Evolutionary conservation across 2,888 invertebrate genomes (phyloP), one percentile per base, ranked within the genome.

Genomic region (Campoletis raptor): DNA sequence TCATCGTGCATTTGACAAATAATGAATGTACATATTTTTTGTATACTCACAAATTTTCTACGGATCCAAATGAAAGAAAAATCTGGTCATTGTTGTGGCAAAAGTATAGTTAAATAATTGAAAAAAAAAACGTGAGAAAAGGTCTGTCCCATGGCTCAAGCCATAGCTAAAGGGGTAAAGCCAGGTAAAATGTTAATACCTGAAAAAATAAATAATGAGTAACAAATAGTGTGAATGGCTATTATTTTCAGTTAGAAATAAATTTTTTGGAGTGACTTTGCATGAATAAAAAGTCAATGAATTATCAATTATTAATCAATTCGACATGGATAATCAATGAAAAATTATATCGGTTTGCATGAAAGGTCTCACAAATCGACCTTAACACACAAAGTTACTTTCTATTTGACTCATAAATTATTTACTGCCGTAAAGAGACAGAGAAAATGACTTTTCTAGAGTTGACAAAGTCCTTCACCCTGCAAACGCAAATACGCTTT

Each of bases 391-490:
- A 30, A 30, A 15, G 12, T 61, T 30, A 61, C 30, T 61, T 61
- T 61, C 15, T 61, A 18, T n/a, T 18, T 7, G 48, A n/a, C 15
- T 48, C n/a, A 48, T 48, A 48, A 7, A n/a, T 18, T 18, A 36
- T 74, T 54, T 15, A 48, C 9, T 52, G 6, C 9, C 12, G 6
- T 9, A 8, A 42, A 6, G 8, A 12, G 15, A 18, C 18, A 30
- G 45, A 61, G 10, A 61, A n/a, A 61, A 37, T 15, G 21, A 40
- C 48, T 18, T 42, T 36, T 3, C n/a, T 40, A 3, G 37, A 66
- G 45, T 64, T 74, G 10, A 30, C 45, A 24, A 15, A 64, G 66
- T 81, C 72, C 48, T 81, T 64, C 72, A 36, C 21, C 64, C 48
- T 36, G 37, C 30, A 12, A 36, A 24, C 40, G 61, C 37, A 52